A percentile compares a stretch with the other conserved stretches of the same genome.
Conservation (phyloP, 2,888 invertebrate genomes). For the Salpingus planirostris region DNA sequence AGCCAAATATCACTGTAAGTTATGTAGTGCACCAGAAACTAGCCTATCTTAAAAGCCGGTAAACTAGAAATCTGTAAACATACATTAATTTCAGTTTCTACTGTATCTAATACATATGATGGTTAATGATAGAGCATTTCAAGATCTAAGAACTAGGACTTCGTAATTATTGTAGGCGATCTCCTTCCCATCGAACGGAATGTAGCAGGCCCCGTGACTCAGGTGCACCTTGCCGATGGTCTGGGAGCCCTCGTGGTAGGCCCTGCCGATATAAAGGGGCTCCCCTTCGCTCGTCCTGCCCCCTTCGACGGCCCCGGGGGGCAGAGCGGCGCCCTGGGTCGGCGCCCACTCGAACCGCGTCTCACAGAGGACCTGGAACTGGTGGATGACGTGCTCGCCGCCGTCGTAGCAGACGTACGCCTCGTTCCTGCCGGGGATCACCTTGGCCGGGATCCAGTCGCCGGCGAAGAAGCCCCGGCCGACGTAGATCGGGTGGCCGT, state of each 20-base stretch:
- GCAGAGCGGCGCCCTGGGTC: constrained; percentile 41
- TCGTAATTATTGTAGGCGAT: constrained; percentile 57
- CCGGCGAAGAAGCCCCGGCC: constrained; percentile 60
- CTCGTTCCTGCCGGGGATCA: constrained; percentile 54
- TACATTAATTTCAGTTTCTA: no score
- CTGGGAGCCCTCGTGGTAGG: constrained; percentile 45
- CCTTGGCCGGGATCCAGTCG: constrained; percentile 58
- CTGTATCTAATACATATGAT: no score
- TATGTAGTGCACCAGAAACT: no score
- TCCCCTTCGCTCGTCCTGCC: constrained; percentile 48
- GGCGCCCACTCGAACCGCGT: constrained; percentile 46
- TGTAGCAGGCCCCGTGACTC: constrained; percentile 56
- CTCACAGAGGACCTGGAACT: constrained; percentile 48
- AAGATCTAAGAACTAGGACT: constrained; percentile 42
- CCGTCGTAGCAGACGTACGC: constrained; percentile 57
- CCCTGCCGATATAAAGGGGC: constrained; percentile 46
- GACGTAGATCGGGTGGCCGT: constrained; percentile 63
- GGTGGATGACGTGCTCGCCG: constrained; percentile 53
- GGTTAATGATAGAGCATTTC: no score
- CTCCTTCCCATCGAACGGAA: constrained; percentile 61
- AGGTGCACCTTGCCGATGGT: constrained; percentile 55
- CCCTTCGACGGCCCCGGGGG: constrained; percentile 46
- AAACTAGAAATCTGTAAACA: no score
- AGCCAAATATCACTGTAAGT: no score
- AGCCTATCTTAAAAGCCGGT: no score